These are phyloP conservation scores for Timema podura DNA, from an alignment of 2,888 invertebrate genomes.

Conservation along the genomic window DNA sequence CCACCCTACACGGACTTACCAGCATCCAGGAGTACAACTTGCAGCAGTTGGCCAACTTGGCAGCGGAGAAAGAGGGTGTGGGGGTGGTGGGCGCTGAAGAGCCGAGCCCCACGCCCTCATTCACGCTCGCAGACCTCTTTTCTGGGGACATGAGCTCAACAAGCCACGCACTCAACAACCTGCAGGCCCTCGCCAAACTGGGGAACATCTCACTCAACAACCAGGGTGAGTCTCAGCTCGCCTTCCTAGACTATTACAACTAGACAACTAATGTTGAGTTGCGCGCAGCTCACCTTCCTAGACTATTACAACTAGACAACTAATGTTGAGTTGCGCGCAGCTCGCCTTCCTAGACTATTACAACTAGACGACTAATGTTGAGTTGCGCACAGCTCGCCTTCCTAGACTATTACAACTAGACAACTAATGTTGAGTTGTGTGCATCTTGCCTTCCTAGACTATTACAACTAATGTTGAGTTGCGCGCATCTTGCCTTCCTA, in stretches of 20 bases:
- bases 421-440: too few relatives aligned
- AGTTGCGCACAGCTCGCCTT: background rate
- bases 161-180: constrained; percentile 78
- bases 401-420: background rate
- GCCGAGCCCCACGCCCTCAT: constrained; percentile 41
- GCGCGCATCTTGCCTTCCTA: background rate
- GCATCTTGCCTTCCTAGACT: background rate
- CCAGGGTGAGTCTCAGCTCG: constrained; percentile 43
- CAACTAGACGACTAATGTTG: too few relatives aligned
- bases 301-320: background rate
- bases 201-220: constrained; percentile 55
- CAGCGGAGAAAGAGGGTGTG: constrained; percentile 54
- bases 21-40: constrained; percentile 85
- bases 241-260: background rate
- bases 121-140: constrained; percentile 72
- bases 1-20: constrained; percentile 52
- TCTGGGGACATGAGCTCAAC: constrained; percentile 63
- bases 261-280: too few relatives aligned
- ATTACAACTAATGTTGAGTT: too few relatives aligned
- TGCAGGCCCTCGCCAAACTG: constrained; percentile 84
- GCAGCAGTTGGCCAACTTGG: constrained; percentile 76
- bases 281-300: background rate
- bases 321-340: too few relatives aligned
- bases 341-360: background rate
- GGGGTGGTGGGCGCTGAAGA: constrained; percentile 23